Evolutionary conservation across 2,113 vertebrate species (phyloP).

Genomic region (Petrocephalus microphthalmus): DNA sequence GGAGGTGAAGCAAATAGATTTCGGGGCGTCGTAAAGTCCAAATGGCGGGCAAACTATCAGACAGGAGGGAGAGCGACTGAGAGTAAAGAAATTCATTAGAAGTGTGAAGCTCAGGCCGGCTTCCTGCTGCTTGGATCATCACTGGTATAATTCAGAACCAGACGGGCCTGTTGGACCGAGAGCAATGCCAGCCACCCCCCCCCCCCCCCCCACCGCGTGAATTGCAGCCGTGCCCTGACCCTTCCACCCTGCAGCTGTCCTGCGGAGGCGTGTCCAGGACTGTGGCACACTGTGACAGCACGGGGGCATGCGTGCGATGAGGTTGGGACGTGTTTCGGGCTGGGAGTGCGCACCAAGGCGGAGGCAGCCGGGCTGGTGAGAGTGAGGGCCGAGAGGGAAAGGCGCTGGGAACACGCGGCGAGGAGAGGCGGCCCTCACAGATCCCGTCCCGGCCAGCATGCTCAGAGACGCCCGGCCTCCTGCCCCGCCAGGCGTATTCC

Average conservation of each 20-base stretch:
- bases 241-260: background rate
- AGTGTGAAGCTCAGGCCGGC: background rate
- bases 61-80: background rate
- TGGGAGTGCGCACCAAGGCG: background rate
- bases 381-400: background rate
- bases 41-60: background rate
- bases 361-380: background rate
- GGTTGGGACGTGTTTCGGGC: background rate
- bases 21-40: background rate
- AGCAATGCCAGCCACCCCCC: background rate
- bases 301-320: background rate
- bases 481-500: background rate
- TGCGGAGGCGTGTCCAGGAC: background rate
- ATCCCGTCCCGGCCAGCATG: background rate
- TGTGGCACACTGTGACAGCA: no score
- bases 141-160: conserved; percentile 6
- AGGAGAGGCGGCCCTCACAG: background rate
- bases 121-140: conserved; percentile 5
- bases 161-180: background rate
- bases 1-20: conserved; percentile 26
- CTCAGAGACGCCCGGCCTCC: background rate
- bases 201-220: no score
- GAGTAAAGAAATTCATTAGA: conserved; percentile 15
- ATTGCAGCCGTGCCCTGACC: background rate
- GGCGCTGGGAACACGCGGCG: background rate